Percentiles rank a stretch among this genome's conserved stretches.
phyloP scores from a whole-genome alignment of 2,888 invertebrate species.

The Protodeltote pygarga region DNA sequence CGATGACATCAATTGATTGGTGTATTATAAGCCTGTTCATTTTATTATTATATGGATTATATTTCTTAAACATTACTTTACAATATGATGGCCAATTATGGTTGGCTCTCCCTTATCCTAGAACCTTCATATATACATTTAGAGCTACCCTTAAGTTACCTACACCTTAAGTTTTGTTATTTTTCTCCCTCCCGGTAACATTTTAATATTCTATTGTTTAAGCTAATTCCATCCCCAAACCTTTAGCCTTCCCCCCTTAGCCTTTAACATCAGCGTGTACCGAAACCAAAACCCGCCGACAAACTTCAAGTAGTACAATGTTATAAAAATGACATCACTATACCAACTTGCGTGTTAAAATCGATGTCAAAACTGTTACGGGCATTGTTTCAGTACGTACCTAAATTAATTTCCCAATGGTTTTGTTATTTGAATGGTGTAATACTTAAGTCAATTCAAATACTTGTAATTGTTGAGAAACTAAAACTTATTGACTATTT shows the following conservation, averaged over 20 bases:
- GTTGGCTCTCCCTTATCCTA: too few relatives aligned
- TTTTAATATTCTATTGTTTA: too few relatives aligned
- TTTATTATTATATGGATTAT: not conserved
- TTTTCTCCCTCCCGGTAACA: too few relatives aligned
- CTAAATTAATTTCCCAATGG: constrained; percentile 40
- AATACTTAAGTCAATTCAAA: constrained; percentile 28
- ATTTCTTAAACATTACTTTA: not conserved
- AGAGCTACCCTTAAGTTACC: too few relatives aligned
- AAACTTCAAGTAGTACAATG: too few relatives aligned
- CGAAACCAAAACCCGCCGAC: too few relatives aligned
- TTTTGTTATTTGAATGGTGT: constrained; percentile 31
- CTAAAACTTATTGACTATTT: too few relatives aligned
- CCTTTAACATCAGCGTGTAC: too few relatives aligned
- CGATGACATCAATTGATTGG: constrained; percentile 50
- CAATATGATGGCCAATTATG: not conserved
- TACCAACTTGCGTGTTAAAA: constrained; percentile 41
- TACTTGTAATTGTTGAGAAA: not conserved
- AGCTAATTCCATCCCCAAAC: too few relatives aligned
- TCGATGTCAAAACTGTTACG: constrained; percentile 38
- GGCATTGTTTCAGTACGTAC: constrained; percentile 13
- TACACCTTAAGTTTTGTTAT: too few relatives aligned
- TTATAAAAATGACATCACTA: constrained; percentile 8
- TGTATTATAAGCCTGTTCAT: not conserved
- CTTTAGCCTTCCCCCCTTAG: too few relatives aligned
- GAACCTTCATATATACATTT: too few relatives aligned